Evolutionary conservation across 1,140 invertebrate species (phyloP), one percentile per base, ranked within the genome.

Genomic region (Hylyphantes graminicola): DNA sequence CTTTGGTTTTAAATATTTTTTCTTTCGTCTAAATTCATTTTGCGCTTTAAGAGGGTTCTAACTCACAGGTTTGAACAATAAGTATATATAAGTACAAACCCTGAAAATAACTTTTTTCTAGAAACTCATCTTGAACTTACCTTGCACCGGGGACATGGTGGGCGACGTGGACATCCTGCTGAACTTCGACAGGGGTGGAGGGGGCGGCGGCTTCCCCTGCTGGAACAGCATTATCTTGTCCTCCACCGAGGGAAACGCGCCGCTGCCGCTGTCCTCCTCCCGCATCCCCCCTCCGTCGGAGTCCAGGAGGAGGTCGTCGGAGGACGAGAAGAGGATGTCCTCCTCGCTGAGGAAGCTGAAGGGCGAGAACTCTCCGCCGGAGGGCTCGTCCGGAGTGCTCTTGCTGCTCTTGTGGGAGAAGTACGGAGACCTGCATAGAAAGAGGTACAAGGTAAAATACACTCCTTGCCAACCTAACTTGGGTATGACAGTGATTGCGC

Each of bases 321-420:
- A 73, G 15, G 63, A 67, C 19, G 82, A 85, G 54, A 74, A 85
- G 21, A 85, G 19, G 55, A 75, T 55, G 51, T 83, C 80, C 59
- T 85, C 82, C 51, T 85, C 82, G 63, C 82, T 85, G 54, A 85
- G 35, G 82, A 85, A 85, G 35, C 82, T 85, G 54, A 85, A 85
- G 57, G 82, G 82, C 19, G 82, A 85, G 9, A 85, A 61, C 50
- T 85, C 73, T 35, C 82, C 82, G 77, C 70, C 82, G 15, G 73
- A 64, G 63, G 68, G 70, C 50, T 83, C 80, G 50, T 83, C 80
- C 54, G 80, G 80, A 13, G 80, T 85, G 19, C 63, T 85, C 53
- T 85, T 76, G 21, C 35, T 74, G 17, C 35, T 74, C 64, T 85
- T 85, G 54, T 76, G 82, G 7, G 82, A 54, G 50, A 85, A 85